These are phyloP conservation scores for Himalopsyche kuldschensis DNA, from an alignment of 2,888 invertebrate species.

Conservation along the genomic window DNA sequence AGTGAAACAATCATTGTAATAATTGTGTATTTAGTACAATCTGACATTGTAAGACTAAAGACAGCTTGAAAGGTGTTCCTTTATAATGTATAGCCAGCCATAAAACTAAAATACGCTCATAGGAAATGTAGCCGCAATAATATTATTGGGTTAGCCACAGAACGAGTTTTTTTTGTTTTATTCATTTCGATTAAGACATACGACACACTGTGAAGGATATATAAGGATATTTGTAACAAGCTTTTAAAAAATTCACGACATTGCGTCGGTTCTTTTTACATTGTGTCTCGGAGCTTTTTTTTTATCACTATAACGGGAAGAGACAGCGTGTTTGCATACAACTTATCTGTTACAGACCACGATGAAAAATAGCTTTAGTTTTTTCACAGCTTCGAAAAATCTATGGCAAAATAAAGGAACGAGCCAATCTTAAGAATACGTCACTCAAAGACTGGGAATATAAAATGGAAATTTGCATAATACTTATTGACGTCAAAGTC, in stretches of 20 bases:
- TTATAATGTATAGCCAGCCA: not conserved
- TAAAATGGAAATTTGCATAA: no score
- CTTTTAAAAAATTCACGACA: not conserved
- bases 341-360: no score
- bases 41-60: not conserved
- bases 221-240: not conserved
- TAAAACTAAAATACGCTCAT: not conserved
- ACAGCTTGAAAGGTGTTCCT: not conserved
- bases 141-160: not conserved
- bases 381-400: no score
- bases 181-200: not conserved
- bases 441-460: no score
- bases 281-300: not conserved
- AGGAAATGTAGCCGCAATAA: not conserved
- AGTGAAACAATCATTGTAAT: no score
- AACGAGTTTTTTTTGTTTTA: not conserved
- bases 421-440: no score
- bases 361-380: no score
- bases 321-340: no score
- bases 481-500: no score
- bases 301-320: no score
- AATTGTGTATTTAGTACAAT: no score
- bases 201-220: not conserved
- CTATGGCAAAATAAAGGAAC: no score
- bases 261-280: not conserved